Evolutionary conservation across 2,888 invertebrate genomes (phyloP), one percentile per base, ranked within the genome.

Genomic region (Acronicta aceris): DNA sequence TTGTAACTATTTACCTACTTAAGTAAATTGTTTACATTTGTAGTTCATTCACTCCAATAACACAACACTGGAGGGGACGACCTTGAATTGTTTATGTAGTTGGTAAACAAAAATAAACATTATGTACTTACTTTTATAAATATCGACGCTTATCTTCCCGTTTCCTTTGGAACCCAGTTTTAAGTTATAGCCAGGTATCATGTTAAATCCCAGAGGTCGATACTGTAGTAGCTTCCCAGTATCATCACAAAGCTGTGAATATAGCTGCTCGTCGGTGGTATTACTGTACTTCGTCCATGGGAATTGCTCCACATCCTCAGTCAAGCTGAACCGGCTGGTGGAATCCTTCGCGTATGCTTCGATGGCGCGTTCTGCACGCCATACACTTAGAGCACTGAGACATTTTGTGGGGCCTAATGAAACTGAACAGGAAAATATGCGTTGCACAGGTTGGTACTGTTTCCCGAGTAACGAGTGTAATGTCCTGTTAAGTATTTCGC

Each of bases 371-470:
- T 90, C 85, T 30, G 96, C 92, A 46, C 95, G 94, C 89, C 95
- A 95, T 17, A 94, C 83, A 48, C 95, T 90, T 58, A 95, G 93
- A n/a, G 95, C 90, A 81, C 95, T 95, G 50, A 96, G 81, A 82
- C 96, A 96, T 84, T 95, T 95, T 59, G 93, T 64, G 7, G 95
- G 85, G 48, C 95, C 95, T 52, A 94, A 81, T n/a, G 80, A 72
- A 60, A 79, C 78, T 10, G 85, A 74, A 78, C 94, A 94, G 48
- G 81, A 65, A 33, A 87, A 54, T 46, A 89, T 71, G 49, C 78
- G 79, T 51, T 76, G 73, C 17, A 85, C 63, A 6, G 74, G 74
- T n/a, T 74, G 56, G 40, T 74, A 77, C 12, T 78, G 72, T 57
- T 78, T 57, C 12, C 81, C 81, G 36, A 88, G 63, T 12, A 80